Base-by-base conservation (phyloP, 2,888 invertebrate species). In the Drosophila bunnanda region DNA sequence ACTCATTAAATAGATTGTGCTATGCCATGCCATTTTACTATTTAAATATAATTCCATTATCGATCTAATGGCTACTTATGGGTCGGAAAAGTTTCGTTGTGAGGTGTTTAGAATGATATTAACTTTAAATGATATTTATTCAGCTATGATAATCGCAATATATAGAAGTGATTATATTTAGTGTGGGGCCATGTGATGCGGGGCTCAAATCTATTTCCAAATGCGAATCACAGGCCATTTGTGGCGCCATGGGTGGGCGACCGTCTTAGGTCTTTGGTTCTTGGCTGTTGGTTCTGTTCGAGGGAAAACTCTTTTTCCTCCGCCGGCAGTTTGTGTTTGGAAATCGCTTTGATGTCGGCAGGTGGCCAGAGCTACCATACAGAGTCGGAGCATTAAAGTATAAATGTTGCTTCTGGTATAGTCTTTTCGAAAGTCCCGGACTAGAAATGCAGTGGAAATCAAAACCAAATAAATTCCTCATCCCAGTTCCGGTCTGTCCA, bases 191-290 rank as follows among this genome's bases (percentile, higher is more conserved):
- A 68, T 69, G 70, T 70, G 70, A 54, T 34, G 54, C 28, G 20
- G 22, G 15, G n/a, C 25, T 41, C 13, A 30, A 69, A 46, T 53
- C 20, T 36, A 68, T 68, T 57, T 68, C 38, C 52, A 58, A 69
- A 53, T 55, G 48, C n/a, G 44, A 65, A 30, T 65, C 67, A 20
- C 41, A 70, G 69, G 57, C 79, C 65, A 77, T 82, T 82, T 53
- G 20, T 38, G 46, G 15, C 80, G 56, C 81, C 65, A 61, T 75
- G 74, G 87, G 82, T 66, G 83, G 87, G 20, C 56, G 2, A 39
- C 34, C 59, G 30, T n/a, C 53, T 39, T 30, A 20, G 64, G 13
- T 15, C 22, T 36, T 50, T 15, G 32, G 50, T 15, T 50, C 20
- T 50, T 6, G 20, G 50, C 20, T 32, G 17, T 13, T 12, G 17